Base-by-base conservation (phyloP, 2,888 invertebrate genomes). In the Trichacis sp. region DNA sequence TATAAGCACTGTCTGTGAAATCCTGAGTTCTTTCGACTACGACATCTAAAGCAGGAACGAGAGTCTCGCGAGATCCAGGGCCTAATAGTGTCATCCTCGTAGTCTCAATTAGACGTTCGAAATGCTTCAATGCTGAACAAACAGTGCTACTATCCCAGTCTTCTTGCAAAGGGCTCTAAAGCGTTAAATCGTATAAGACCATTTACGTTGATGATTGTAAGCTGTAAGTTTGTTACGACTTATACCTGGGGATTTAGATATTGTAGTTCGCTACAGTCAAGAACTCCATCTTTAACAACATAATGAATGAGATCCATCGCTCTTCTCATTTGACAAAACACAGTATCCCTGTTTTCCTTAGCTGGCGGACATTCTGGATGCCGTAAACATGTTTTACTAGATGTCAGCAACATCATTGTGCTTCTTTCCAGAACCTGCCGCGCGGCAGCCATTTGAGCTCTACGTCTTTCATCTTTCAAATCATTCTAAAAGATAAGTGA, bases 1-100 rank as follows among this genome's bases (percentile, higher is more conserved):
- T 99, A 86, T 98, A 99, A 70, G 98, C 97, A 71, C 98, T 98
- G 87, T 99, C 98, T 52, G 98, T 99, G 86, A 99, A 99, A 87
- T 99, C 98, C 87, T 95, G 95, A 67, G 96, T 96, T 81, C 97
- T 91, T 86, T 99, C 98, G 68, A 96, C 90, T 62, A 97, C 91
- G 69, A 94, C 91, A 77, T 98, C 95, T 79, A 98, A 88, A 63
- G 96, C 94, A 73, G 91, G 87, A 19, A 94, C 91, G 53, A 98
- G 89, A 69, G 95, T 92, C 77, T 96, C 94, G 77, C 96, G 87
- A 83, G 81, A 81, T 12, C 86, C 87, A 24, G 89, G 87, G 15
- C 90, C 89, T 66, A 92, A 87, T 71, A 92, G 88, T 2, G 95
- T 94, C 83, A 96, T 92, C 71, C 95, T 88, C 58, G 94, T 93